Evolutionary conservation across 1,140 invertebrate species (phyloP).

Genomic region (Ceratina calcarata): DNA sequence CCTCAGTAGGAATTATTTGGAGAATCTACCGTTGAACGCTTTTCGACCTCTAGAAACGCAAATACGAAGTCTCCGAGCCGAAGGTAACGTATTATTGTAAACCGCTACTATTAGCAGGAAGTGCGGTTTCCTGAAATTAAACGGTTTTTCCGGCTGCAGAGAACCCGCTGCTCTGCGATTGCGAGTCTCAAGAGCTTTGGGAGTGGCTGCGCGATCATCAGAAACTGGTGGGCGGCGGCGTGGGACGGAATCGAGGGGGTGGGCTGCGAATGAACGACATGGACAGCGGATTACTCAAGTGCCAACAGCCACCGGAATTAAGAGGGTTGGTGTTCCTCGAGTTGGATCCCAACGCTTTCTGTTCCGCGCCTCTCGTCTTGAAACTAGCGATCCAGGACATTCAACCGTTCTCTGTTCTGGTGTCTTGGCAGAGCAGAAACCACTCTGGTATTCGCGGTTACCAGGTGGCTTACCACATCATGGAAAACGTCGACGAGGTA

Average conservation of each 20-base stretch:
- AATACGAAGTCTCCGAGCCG: constrained; percentile 86
- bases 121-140: constrained; percentile 7
- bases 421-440: constrained; percentile 94
- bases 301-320: constrained; percentile 89
- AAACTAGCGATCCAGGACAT: constrained; percentile 93
- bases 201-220: constrained; percentile 93
- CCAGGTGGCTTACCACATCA: constrained; percentile 90
- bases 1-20: constrained; percentile 91
- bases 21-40: constrained; percentile 88
- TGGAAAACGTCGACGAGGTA: constrained; percentile 83
- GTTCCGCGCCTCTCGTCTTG: constrained; percentile 88
- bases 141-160: constrained; percentile 80
- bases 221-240: constrained; percentile 83
- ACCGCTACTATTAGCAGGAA: neutral
- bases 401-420: constrained; percentile 91
- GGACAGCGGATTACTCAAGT: constrained; percentile 82
- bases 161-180: constrained; percentile 92
- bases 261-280: constrained; percentile 68
- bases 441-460: constrained; percentile 92
- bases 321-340: constrained; percentile 87
- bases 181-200: constrained; percentile 93
- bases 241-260: constrained; percentile 74
- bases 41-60: constrained; percentile 89
- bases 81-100: constrained; percentile 83
- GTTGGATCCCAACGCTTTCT: constrained; percentile 89